Conservation (phyloP, 2,797 vertebrate species). For the Sebastes wilsoni region DNA sequence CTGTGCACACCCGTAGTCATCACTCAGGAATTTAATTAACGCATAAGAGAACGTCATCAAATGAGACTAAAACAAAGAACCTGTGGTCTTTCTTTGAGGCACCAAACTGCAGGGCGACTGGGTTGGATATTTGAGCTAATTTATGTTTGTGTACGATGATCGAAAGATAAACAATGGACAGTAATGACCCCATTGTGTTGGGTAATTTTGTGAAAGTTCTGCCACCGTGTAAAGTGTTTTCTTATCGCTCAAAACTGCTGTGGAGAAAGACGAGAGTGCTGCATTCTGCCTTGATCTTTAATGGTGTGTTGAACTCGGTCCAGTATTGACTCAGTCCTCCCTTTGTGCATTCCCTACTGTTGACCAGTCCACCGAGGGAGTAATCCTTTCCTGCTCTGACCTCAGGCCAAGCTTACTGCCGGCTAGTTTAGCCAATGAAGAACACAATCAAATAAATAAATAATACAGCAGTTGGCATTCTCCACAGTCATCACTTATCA, state of each 20-base stretch:
- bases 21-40: constrained; percentile 83
- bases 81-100: constrained; percentile 9
- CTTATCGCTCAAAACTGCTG: constrained; percentile 13
- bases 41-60: constrained; percentile 60
- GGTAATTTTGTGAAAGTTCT: constrained; percentile 16
- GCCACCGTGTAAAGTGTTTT: constrained; percentile 17
- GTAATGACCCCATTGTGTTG: not conserved
- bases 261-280: constrained; percentile 44
- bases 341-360: constrained; percentile 67
- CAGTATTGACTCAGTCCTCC: constrained; percentile 74
- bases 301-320: constrained; percentile 67
- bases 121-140: constrained; percentile 4
- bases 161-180: constrained; percentile 14
- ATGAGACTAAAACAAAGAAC: constrained; percentile 65
- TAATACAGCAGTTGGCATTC: constrained; percentile 78
- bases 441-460: constrained; percentile 80
- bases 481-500: constrained; percentile 83
- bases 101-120: constrained; percentile 12
- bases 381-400: constrained; percentile 78
- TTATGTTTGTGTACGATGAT: constrained; percentile 2
- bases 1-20: constrained; percentile 63
- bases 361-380: constrained; percentile 74
- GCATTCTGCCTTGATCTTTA: constrained; percentile 68
- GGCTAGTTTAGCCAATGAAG: constrained; percentile 76
- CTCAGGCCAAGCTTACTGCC: constrained; percentile 77